Evolutionary conservation across 2,797 vertebrate genomes (phyloP).

Genomic region (Orestias chungarensis): DNA sequence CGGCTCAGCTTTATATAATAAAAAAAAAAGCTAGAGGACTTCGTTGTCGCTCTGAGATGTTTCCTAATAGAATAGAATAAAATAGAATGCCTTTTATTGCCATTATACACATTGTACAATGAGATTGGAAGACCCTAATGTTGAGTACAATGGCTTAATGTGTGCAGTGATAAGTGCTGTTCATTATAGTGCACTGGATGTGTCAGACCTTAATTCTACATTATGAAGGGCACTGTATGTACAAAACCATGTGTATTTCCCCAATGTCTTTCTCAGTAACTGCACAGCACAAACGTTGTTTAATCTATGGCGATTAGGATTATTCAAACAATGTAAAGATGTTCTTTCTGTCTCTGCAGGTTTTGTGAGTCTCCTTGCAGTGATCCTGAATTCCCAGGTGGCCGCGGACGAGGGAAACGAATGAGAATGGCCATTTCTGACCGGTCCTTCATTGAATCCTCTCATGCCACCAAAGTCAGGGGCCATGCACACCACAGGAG

Average conservation of each 20-base stretch:
- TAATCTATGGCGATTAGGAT: background rate
- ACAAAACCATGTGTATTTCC: background rate
- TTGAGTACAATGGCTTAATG: too few relatives aligned
- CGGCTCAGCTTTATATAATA: too few relatives aligned
- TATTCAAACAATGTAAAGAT: background rate
- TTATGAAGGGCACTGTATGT: background rate
- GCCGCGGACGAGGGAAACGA: conserved; percentile 92
- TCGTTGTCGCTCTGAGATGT: too few relatives aligned
- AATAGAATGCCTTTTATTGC: too few relatives aligned
- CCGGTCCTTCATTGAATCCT: conserved; percentile 82
- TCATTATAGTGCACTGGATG: background rate
- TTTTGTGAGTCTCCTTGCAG: conserved; percentile 98
- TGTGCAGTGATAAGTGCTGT: too few relatives aligned
- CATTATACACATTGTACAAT: too few relatives aligned
- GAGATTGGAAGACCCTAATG: too few relatives aligned
- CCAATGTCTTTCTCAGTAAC: background rate
- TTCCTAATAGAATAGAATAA: too few relatives aligned
- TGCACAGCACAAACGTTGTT: background rate
- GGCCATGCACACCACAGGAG: conserved; percentile 92
- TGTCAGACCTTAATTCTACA: too few relatives aligned
- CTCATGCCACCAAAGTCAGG: conserved; percentile 86
- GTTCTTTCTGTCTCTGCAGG: conserved; percentile 69
- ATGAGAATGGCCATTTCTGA: conserved; percentile 86
- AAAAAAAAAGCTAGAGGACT: too few relatives aligned
- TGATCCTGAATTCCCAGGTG: conserved; percentile 92